Base-by-base conservation (phyloP, 2,797 vertebrate genomes). In the Helicolenus hilgendorfi region DNA sequence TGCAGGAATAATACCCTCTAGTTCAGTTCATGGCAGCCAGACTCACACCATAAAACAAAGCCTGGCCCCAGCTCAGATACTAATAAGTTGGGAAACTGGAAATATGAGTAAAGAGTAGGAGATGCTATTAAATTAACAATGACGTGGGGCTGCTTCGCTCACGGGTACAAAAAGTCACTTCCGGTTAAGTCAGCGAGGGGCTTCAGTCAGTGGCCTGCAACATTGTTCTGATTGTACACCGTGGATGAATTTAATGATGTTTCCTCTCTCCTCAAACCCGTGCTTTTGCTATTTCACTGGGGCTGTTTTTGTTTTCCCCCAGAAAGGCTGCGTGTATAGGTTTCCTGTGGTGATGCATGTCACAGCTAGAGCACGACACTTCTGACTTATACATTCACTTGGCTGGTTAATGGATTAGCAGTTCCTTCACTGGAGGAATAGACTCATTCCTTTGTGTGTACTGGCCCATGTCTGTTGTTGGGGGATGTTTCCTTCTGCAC, bases 11-110 rank as follows among this genome's bases (percentile, higher is more conserved):
- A 92, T 85, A 85, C 76, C 84, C 89, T 79, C 59, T 60, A 71
- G 81, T 92, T 85, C 49, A 87, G 69, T 86, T 83, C 85, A 86
- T 24, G 79, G 84, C 87, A 79, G 87, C 68, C 65, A 41, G 65
- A 67, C 77, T 87, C 72, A 4, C 87, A 80, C 76, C 26, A 71
- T 87, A 89, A 92, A 90, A 90, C 88, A 93, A 93, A 87, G 78
- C 78, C 73, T 77, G 72, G 58, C 74, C 58, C 13, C 77, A 22
- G 76, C 77, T 87, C 75, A 60, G 77, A 92, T 71, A 86, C 53
- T 77, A 93, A 90, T 86, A 78, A 83, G 77, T 74, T 80, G 68
- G 68, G 75, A 92, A 92, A 87, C 60, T 79, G 63, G 33, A 93
- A 89, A 87, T 74, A 86, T 85, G 83, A 89, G 69, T 68, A 75